Base-by-base conservation (phyloP, 2,113 vertebrate genomes). In the Anarhynchus alexandrinus region DNA sequence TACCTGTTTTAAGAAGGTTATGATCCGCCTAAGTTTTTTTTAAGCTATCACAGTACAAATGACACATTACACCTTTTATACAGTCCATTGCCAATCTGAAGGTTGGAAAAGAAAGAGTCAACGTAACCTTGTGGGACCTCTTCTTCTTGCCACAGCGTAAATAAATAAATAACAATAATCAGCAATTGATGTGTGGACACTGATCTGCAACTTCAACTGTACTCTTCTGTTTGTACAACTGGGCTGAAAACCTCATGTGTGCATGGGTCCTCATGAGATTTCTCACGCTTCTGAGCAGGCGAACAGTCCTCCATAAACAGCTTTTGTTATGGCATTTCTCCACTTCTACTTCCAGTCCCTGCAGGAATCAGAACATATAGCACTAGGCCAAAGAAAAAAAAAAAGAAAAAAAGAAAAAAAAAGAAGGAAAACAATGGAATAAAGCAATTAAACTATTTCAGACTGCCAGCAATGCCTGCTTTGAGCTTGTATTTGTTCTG, bases 401-500 rank as follows among this genome's bases (percentile, higher is more conserved):
- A 26, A 70, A n/a, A n/a, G n/a, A n/a, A n/a, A n/a, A n/a, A n/a
- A n/a, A 25, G 9, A 21, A 2, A 21, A n/a, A 26, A 61, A 27
- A 27, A 55, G 4, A 4, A 69, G 8, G 15, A 77, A 62, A 86
- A 94, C 77, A 94, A 89, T 91, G 61, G 72, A 96, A 94, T 81
- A 87, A 80, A 88, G 38, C 15, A 92, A 82, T 61, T 52, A 36
- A 8, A 59, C 20, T 71, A 38, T 85, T 90, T 91, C 45, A 59
- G 57, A 80, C n/a, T 77, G 81, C 78, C 82, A 84, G 62, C 26
- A 92, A 27, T 78, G 45, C 52, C 83, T 84, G 36, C 58, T 94
- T 89, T 88, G 79, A 77, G 62, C 49, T 84, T 86, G 57, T 93
- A 29, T 88, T 92, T 96, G 38, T 65, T 92, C 73, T 78, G 49